Evolutionary conservation across 1,140 invertebrate genomes (phyloP).

Genomic region (Adoxophyes honmai): DNA sequence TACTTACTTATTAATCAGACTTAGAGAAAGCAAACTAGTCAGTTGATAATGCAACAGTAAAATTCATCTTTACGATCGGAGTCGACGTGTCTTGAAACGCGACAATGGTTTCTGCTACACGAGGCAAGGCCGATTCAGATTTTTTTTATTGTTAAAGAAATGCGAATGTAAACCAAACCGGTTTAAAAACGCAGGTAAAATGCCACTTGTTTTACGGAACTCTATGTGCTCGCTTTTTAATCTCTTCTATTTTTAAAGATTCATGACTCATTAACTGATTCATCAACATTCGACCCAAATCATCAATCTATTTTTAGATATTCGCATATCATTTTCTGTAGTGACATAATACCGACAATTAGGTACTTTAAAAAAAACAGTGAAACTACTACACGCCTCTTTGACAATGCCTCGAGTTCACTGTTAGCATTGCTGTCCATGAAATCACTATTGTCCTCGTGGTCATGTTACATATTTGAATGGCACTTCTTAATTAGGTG

Average conservation of each 20-base stretch:
- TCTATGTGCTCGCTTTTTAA: no score
- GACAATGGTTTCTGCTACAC: no score
- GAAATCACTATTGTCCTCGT: conserved; percentile 5
- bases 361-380: no score
- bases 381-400: no score
- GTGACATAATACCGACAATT: no score
- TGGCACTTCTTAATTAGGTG: conserved; percentile 13
- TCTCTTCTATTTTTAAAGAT: not conserved
- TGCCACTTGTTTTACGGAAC: no score
- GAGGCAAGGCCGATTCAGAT: no score
- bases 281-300: no score
- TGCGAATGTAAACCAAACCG: not conserved
- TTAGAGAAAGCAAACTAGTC: conserved; percentile 1
- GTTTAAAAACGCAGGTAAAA: not conserved
- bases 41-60: not conserved
- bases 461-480: conserved; percentile 9
- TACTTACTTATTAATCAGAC: not conserved
- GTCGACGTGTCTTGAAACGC: not conserved
- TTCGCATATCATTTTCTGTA: no score
- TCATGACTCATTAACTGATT: no score
- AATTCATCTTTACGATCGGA: not conserved
- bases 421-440: not conserved
- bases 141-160: not conserved
- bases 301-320: no score
- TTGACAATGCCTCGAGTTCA: no score